Evolutionary conservation across 2,113 vertebrate species (phyloP).

Genomic region (Sclerurus mexicanus): DNA sequence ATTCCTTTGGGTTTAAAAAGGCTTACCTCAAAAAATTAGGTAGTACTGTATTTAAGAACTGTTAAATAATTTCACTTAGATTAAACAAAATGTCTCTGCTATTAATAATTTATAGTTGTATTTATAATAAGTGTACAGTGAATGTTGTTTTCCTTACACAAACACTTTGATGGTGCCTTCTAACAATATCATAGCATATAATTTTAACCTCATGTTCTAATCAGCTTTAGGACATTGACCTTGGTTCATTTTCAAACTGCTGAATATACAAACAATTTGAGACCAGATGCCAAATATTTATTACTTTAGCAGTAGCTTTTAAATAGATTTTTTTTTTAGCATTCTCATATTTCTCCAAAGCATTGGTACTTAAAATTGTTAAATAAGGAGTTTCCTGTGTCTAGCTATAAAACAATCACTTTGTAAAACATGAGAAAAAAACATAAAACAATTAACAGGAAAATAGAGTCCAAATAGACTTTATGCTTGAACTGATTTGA

Average conservation of each 20-base stretch:
- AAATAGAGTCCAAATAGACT: constrained; percentile 62
- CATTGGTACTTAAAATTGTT: constrained; percentile 19
- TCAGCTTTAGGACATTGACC: constrained; percentile 24
- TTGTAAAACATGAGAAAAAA: constrained; percentile 62
- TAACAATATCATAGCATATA: background rate
- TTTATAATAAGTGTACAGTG: background rate
- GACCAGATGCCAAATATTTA: constrained; percentile 66
- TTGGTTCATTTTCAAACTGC: constrained; percentile 48
- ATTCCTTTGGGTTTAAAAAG: background rate
- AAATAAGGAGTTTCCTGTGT: constrained; percentile 60
- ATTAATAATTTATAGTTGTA: background rate
- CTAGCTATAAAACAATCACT: constrained; percentile 61
- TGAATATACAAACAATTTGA: constrained; percentile 57
- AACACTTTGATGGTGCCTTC: constrained; percentile 26
- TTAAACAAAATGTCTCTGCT: background rate
- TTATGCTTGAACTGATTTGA: constrained; percentile 47
- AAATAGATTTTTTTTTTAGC: constrained; percentile 48
- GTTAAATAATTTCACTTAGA: background rate
- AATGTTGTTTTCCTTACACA: background rate
- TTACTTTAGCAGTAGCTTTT: constrained; percentile 51
- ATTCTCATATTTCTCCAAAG: constrained; percentile 53
- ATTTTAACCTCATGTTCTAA: constrained; percentile 34
- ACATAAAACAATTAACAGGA: constrained; percentile 68
- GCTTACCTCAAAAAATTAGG: background rate
- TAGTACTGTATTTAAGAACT: background rate